Evolutionary conservation across 1,140 invertebrate species (phyloP), one percentile per base, ranked within the genome.

Genomic region (Melipona quadrifasciata): DNA sequence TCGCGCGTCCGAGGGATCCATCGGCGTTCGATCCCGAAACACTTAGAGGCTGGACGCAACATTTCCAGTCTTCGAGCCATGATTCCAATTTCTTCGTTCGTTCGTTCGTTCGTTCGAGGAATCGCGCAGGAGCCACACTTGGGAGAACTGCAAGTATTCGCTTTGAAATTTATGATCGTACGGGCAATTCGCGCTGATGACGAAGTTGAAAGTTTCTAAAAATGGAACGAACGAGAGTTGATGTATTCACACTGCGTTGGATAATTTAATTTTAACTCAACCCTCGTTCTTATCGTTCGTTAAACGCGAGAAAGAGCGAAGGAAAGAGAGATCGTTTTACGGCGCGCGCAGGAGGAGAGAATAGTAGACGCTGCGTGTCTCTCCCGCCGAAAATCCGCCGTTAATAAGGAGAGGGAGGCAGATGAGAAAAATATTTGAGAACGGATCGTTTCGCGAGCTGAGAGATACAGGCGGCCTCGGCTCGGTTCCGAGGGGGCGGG

Each of bases 371-470:
- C 16, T 8, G 1, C 16, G 16, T 34, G n/a, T 81, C 39, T 21
- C 70, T 19, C 6, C 24, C 2, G 21, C 19, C 53, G 39, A 74
- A 64, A 74, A 82, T 74, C 68, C 80, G 58, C 39, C 31, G 64
- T 65, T 75, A 75, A 75, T 53, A 58, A 70, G 34, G 34, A 70
- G 51, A 51, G 61, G 14, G 6, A 57, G 34, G 10, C 31, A 24
- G 21, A 58, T 8, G 27, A 5, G 73, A 55, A 68, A 82, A 77
- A 65, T 82, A 82, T 82, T 77, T 51, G 53, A 55, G 70, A 31
- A 19, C 39, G 47, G 16, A 12, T 71, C 17, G 80, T 55, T 82
- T 67, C 1, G 51, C 21, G n/a, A 34, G 39, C 4, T 3, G 57
- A 31, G 65, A 47, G 39, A 51, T 61, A 31, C 17, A 27, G n/a